Conservation (phyloP, 2,797 vertebrate genomes). For the Arctocebus calabarensis region DNA sequence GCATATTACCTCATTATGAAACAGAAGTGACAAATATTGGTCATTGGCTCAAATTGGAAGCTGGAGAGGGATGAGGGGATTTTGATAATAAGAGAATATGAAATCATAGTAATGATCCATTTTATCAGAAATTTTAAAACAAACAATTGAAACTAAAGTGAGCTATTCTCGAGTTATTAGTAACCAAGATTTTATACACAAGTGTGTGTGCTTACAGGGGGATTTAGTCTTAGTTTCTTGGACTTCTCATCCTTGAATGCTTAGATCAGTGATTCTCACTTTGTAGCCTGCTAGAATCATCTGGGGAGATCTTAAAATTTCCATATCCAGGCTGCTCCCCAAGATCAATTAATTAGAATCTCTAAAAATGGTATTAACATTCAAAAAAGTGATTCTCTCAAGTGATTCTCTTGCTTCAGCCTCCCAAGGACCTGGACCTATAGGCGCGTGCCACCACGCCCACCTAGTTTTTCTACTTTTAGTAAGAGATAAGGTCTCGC, state of each 20-base stretch:
- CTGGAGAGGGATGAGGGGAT: neutral
- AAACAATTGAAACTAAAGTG: neutral
- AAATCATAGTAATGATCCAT: neutral
- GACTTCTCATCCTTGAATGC: neutral
- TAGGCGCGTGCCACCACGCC: no score
- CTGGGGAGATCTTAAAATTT: neutral
- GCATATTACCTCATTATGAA: neutral
- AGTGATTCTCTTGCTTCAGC: no score
- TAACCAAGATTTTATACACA: neutral
- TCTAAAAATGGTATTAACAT: neutral
- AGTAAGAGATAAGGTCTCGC: no score
- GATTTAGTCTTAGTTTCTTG: neutral
- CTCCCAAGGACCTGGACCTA: no score
- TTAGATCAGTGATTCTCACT: neutral
- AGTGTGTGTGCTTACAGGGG: neutral
- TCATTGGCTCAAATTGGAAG: neutral
- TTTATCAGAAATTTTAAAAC: neutral
- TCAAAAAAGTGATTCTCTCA: no score
- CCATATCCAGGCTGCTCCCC: no score
- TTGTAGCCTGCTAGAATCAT: neutral
- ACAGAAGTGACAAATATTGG: neutral
- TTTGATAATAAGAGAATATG: neutral
- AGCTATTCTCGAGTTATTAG: neutral
- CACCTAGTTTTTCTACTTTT: no score
- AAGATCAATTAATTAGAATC: neutral